Conservation (phyloP, 2,888 invertebrate species). For the Aleiodes testaceus region DNA sequence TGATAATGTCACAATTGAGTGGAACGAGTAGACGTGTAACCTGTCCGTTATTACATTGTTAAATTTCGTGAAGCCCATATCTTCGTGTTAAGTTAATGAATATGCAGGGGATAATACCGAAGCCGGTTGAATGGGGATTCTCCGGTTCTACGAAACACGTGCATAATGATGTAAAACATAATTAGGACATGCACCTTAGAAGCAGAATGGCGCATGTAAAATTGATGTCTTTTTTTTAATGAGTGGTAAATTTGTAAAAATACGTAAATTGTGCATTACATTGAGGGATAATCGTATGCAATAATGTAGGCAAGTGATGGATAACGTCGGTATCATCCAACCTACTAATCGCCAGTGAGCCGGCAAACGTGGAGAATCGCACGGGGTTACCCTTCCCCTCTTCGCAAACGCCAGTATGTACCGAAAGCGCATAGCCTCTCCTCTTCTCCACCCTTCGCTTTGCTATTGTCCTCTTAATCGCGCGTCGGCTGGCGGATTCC, state of each 20-base stretch:
- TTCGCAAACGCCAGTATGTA: not conserved
- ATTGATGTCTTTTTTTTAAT: too few relatives aligned
- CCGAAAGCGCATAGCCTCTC: constrained; percentile 22
- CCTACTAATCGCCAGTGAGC: constrained; percentile 48
- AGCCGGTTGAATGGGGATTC: constrained; percentile 57
- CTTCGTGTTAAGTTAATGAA: constrained; percentile 66
- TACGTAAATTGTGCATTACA: not conserved
- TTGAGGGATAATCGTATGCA: constrained; percentile 30
- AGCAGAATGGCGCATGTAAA: too few relatives aligned
- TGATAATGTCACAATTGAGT: constrained; percentile 51
- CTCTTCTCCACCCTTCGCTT: constrained; percentile 23
- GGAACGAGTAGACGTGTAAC: constrained; percentile 44
- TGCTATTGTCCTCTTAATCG: constrained; percentile 64
- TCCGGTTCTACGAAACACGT: constrained; percentile 66
- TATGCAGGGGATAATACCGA: constrained; percentile 64
- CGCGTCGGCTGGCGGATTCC: constrained; percentile 52
- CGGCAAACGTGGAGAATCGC: constrained; percentile 44
- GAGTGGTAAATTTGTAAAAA: too few relatives aligned
- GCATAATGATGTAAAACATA: constrained; percentile 69
- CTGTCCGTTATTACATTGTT: constrained; percentile 35
- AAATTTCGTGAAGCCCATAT: constrained; percentile 51
- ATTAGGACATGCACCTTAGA: constrained; percentile 53
- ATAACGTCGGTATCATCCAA: constrained; percentile 36
- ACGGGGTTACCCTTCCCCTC: not conserved
- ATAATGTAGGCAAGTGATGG: constrained; percentile 33